Conservation (phyloP, 2,888 invertebrate genomes). For the Euphydryas editha region DNA sequence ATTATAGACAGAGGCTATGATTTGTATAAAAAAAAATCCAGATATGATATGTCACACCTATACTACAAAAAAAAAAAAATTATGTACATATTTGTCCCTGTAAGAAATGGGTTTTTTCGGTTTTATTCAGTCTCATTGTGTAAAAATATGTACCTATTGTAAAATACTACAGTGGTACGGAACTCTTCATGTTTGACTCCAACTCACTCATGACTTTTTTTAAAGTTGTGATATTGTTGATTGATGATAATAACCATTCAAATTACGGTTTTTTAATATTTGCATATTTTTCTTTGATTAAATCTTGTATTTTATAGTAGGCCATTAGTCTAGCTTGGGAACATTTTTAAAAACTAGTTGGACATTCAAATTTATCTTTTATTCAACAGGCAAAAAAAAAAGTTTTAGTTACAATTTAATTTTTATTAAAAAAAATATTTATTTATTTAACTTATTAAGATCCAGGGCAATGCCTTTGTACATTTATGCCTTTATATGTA, state of each 20-base stretch:
- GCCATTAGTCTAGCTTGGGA: not conserved
- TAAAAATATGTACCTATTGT: too few relatives aligned
- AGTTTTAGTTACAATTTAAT: slow-evolving; percentile 6
- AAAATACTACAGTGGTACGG: too few relatives aligned
- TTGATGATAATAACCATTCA: not conserved
- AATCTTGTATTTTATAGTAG: not conserved
- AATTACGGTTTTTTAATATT: not conserved
- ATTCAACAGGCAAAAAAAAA: not conserved
- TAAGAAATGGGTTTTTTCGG: too few relatives aligned
- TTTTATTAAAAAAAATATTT: too few relatives aligned
- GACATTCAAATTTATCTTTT: not conserved
- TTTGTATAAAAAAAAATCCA: too few relatives aligned
- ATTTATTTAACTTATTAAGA: slow-evolving; percentile 5
- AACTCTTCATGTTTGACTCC: not conserved
- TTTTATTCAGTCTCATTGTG: too few relatives aligned
- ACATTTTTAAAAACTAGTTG: not conserved
- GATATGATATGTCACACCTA: too few relatives aligned
- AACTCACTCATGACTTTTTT: not conserved
- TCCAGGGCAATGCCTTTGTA: slow-evolving; percentile 22
- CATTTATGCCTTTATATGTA: slow-evolving; percentile 19
- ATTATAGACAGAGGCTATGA: too few relatives aligned
- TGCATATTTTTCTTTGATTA: not conserved
- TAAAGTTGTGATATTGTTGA: not conserved
- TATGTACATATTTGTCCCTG: too few relatives aligned
- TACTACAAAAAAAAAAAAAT: too few relatives aligned